These are phyloP conservation scores for Plectrocnemia conspersa DNA, from an alignment of 1,140 invertebrate species.

Conservation along the genomic window DNA sequence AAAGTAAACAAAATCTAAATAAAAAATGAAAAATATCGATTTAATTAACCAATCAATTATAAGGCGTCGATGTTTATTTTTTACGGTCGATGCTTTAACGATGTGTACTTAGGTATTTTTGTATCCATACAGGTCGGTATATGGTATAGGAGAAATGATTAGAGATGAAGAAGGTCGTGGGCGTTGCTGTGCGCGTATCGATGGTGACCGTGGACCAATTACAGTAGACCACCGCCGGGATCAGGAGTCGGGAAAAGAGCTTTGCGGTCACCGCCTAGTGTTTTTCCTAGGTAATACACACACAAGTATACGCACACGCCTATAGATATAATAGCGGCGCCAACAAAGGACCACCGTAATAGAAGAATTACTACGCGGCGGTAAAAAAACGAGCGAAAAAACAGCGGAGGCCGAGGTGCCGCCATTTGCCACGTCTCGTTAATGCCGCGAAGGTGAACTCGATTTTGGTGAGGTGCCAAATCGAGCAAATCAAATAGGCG, in stretches of 20 bases:
- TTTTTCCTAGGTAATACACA: background rate
- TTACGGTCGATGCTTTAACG: too few relatives aligned
- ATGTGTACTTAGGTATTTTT: too few relatives aligned
- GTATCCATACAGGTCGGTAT: too few relatives aligned
- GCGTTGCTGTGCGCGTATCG: slow-evolving; percentile 10
- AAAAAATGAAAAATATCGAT: too few relatives aligned
- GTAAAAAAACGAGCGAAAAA: background rate
- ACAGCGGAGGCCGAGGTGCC: background rate
- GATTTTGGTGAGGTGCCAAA: background rate
- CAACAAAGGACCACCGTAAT: slow-evolving; percentile 17
- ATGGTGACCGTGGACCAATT: too few relatives aligned
- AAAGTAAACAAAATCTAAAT: too few relatives aligned
- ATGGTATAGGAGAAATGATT: too few relatives aligned
- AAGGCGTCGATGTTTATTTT: too few relatives aligned
- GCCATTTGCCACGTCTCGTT: slow-evolving; percentile 2
- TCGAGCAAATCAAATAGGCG: slow-evolving; percentile 1
- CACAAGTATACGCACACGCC: background rate
- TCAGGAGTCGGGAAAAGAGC: background rate
- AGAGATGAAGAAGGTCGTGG: background rate
- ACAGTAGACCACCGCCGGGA: too few relatives aligned
- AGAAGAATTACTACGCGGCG: slow-evolving; percentile 6
- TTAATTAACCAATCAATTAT: too few relatives aligned
- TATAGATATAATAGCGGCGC: too few relatives aligned
- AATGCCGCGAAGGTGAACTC: background rate
- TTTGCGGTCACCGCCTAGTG: background rate